Evolutionary conservation across 2,797 vertebrate genomes (phyloP).

Genomic region (Taenioides sp.): DNA sequence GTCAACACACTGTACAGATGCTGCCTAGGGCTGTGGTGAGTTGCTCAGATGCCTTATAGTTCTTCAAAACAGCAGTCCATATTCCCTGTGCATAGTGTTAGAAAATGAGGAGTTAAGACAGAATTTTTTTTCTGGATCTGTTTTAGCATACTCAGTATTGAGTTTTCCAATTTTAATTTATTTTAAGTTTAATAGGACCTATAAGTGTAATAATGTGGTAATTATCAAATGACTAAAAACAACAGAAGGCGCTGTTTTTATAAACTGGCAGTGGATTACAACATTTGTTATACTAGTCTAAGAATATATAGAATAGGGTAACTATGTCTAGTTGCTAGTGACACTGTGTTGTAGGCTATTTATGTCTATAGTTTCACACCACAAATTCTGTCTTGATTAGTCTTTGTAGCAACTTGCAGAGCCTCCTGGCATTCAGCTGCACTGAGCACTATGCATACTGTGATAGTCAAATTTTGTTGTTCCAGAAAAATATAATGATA

Average conservation of each 20-base stretch:
- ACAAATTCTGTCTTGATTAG: background rate
- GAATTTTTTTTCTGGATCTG: background rate
- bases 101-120: background rate
- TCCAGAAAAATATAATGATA: background rate
- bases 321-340: too few relatives aligned
- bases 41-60: constrained; percentile 21
- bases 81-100: background rate
- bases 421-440: too few relatives aligned
- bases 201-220: background rate
- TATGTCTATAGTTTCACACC: background rate
- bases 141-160: background rate
- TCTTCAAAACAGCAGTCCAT: background rate
- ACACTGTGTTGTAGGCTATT: background rate
- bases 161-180: too few relatives aligned
- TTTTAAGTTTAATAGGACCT: background rate
- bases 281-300: too few relatives aligned
- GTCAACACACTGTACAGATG: constrained; percentile 31
- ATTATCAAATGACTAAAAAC: background rate
- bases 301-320: too few relatives aligned
- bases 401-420: background rate
- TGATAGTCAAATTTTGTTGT: background rate
- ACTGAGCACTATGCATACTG: background rate
- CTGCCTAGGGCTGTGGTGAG: constrained; percentile 33
- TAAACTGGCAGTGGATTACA: too few relatives aligned
- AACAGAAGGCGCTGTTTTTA: too few relatives aligned